These are phyloP conservation scores for Spinus olivaceus DNA, from an alignment of 2,797 vertebrate genomes.

Conservation along the genomic window DNA sequence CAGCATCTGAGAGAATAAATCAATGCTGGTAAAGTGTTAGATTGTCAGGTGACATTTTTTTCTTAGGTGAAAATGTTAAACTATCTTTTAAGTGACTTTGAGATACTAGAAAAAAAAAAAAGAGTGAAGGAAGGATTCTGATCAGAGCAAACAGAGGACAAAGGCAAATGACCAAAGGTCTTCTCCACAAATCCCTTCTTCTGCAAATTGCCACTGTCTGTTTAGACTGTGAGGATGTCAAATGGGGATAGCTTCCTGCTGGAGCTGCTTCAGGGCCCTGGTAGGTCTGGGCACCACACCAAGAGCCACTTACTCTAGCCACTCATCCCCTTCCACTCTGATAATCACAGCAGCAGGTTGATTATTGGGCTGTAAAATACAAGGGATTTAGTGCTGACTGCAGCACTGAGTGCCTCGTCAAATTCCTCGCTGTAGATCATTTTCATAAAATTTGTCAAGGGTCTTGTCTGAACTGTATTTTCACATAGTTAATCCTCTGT, in stretches of 20 bases:
- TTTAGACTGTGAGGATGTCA: background rate
- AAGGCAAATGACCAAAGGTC: background rate
- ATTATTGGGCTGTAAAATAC: conserved; percentile 64
- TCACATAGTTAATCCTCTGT: conserved; percentile 38
- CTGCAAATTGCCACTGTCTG: background rate
- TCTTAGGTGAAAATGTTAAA: background rate
- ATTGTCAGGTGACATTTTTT: background rate
- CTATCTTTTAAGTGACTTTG: conserved; percentile 39
- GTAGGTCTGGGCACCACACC: conserved; percentile 52
- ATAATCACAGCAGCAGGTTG: conserved; percentile 65
- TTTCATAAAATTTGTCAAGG: conserved; percentile 59
- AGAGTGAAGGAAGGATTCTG: background rate
- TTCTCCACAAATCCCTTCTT: background rate
- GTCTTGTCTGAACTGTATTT: conserved; percentile 49
- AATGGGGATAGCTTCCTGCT: conserved; percentile 13
- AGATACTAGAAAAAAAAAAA: background rate
- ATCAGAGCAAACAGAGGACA: background rate
- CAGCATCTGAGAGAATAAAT: background rate
- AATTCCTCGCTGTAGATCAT: conserved; percentile 41
- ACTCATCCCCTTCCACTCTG: conserved; percentile 57
- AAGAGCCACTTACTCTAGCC: conserved; percentile 39
- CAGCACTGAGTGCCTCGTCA: conserved; percentile 43
- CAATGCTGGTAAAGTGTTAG: background rate
- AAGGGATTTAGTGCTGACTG: conserved; percentile 60
- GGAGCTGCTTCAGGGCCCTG: conserved; percentile 32